Evolutionary conservation across 2,113 vertebrate species (phyloP).

Genomic region (Embiotoca jacksoni): DNA sequence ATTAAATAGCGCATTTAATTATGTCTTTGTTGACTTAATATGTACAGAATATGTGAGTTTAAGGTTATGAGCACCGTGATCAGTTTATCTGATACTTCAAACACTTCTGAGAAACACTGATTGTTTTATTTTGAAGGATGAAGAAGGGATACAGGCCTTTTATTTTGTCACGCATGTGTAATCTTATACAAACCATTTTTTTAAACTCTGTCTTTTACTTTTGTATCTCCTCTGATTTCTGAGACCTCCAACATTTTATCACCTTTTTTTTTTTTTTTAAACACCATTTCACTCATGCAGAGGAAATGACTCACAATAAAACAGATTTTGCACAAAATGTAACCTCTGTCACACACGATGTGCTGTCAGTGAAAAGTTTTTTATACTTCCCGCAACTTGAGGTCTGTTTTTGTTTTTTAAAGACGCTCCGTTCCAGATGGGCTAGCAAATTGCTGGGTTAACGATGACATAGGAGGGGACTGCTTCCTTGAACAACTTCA

Average conservation of each 20-base stretch:
- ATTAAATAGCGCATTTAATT: no score
- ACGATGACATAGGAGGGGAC: constrained; percentile 24
- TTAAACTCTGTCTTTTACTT: no score
- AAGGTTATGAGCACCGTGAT: no score
- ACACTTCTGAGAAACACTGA: no score
- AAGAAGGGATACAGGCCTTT: not conserved
- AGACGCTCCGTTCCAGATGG: constrained; percentile 20
- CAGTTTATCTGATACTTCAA: no score
- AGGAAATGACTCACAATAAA: constrained; percentile 11
- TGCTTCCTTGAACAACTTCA: constrained; percentile 25
- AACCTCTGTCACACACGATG: not conserved
- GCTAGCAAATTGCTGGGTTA: constrained; percentile 17
- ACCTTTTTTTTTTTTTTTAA: no score
- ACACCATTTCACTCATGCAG: not conserved
- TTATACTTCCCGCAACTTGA: not conserved
- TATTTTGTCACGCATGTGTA: not conserved
- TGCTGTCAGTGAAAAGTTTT: constrained; percentile 3
- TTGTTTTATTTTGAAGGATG: not conserved
- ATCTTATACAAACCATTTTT: not conserved
- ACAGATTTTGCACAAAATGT: not conserved
- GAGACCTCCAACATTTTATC: not conserved
- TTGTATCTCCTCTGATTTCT: not conserved
- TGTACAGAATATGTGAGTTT: no score
- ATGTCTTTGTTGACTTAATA: no score
- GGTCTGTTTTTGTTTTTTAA: constrained; percentile 27